Base-by-base conservation (phyloP, 2,113 vertebrate species). In the Calyptomena viridis region DNA sequence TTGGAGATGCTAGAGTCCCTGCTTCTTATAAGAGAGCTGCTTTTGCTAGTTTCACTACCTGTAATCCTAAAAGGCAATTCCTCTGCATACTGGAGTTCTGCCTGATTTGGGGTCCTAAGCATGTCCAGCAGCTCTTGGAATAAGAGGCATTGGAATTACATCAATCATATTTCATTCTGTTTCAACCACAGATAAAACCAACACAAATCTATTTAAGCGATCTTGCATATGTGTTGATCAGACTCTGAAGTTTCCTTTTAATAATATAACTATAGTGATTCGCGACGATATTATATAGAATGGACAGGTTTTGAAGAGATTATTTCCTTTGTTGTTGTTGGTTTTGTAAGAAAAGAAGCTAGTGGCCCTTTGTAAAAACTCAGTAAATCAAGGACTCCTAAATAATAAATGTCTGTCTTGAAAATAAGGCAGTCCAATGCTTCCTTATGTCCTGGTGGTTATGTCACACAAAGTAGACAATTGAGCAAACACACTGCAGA, bases 211-310 rank as follows among this genome's bases (percentile, higher is more conserved):
- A 71, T 85, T 84, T n/a, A 47, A 91, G 33, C 10, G 30, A 16
- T n/a, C 42, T 77, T 35, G 9, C 13, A 28, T 52, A 3, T 60
- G 4, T 60, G 46, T 82, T 76, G 20, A 66, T 49, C 50, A 40
- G n/a, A 40, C 21, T 78, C 83, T 83, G 62, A 85, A 83, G 79
- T 87, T 35, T 85, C 15, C 18, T 21, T 87, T 91, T 87, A 47
- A 35, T 56, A 46, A 17, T 52, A 25, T 19, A 76, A 37, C 37
- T 64, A 8, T 25, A 33, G n/a, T 58, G 20, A 17, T 31, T 76
- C 0, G 0, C 44, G 22, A 39, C 4, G 2, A 2, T 63, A 9
- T n/a, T 52, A 19, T 27, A 11, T 66, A 58, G 31, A 89, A 74
- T 14, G 21, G 37, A 39, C 8, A 39, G 13, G 22, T 74, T 75